phyloP scores from a whole-genome alignment of 2,113 vertebrate species.

The Oryctolagus cuniculus region DNA sequence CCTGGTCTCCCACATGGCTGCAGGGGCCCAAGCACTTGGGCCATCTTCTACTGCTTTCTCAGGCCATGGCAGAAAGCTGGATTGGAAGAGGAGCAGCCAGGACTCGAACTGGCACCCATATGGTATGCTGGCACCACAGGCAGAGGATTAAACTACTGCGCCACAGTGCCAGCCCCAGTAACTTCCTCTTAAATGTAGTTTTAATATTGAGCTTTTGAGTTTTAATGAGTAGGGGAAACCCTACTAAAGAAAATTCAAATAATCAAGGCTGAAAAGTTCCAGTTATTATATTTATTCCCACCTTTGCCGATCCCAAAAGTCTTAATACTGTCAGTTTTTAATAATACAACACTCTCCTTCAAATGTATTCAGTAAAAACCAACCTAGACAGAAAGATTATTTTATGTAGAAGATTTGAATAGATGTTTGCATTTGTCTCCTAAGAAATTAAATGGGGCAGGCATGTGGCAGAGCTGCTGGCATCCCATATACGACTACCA shows the following conservation, averaged over 20 bases:
- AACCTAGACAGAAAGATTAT: constrained; percentile 16
- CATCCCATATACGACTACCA: too few species aligned
- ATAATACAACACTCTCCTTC: constrained; percentile 11
- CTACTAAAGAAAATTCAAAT: constrained; percentile 34
- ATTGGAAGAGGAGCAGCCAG: too few species aligned
- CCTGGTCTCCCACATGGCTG: too few species aligned
- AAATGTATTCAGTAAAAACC: background rate
- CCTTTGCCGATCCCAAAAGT: constrained; percentile 38
- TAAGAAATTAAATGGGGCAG: constrained; percentile 23
- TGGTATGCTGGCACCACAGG: too few species aligned
- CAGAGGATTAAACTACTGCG: too few species aligned
- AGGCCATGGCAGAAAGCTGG: too few species aligned
- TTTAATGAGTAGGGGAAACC: background rate
- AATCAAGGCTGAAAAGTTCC: background rate
- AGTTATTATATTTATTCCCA: constrained; percentile 12
- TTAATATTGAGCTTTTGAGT: constrained; percentile 29
- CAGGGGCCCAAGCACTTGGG: too few species aligned
- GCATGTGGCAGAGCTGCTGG: too few species aligned
- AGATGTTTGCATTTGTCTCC: background rate
- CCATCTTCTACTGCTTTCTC: too few species aligned
- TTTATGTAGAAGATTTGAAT: background rate
- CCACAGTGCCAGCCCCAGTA: too few species aligned
- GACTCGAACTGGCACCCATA: too few species aligned
- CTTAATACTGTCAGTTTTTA: constrained; percentile 44
- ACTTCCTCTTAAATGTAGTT: constrained; percentile 46